Base-by-base conservation (phyloP, 2,113 vertebrate species). In the Rhadina sibilatrix region DNA sequence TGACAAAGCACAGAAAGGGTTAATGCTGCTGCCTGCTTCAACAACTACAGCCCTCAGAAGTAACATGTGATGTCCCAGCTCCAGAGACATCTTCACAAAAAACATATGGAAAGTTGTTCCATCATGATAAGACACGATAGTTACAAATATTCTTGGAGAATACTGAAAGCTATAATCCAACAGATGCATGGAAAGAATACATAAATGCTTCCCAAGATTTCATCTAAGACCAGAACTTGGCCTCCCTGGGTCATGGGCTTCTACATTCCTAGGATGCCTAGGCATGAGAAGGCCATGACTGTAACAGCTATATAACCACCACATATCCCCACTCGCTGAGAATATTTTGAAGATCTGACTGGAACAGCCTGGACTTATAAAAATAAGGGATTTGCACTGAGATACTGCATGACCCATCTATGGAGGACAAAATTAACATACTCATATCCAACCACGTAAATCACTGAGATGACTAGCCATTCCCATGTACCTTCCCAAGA, bases 211-310 rank as follows among this genome's bases (percentile, higher is more conserved):
- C 86, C 60, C 69, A 90, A 87, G 80, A 81, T 90, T 71, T 70
- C 71, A 70, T 92, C 47, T 50, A 74, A 86, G 89, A 90, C 12
- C 71, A 94, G 54, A 83, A 64, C n/a, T 69, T 71, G 54, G 66
- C 88, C 85, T 85, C 75, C 35, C 70, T 63, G 63, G 82, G 88
- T 96, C 93, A 81, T 5, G 11, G 66, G 60, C 47, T 94, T 86
- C 64, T 78, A 78, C 88, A 95, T 96, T 95, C 95, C 84, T 63
- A 19, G 70, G 79, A 96, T 96, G 79, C 63, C 59, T 86, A 61
- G 38, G 60, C 92, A 94, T 83, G 71, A 94, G 85, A 93, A 94
- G 90, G 71, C 90, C 79, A 63, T 0, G 23, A 64, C 63, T 92
- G 68, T 0, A 8, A 90, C 68, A 88, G 71, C 88, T 63, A 57